A percentile compares a stretch with the other conserved stretches of the same genome.
phyloP scores from a whole-genome alignment of 2,888 invertebrate genomes.

The Mythimna ferrago region DNA sequence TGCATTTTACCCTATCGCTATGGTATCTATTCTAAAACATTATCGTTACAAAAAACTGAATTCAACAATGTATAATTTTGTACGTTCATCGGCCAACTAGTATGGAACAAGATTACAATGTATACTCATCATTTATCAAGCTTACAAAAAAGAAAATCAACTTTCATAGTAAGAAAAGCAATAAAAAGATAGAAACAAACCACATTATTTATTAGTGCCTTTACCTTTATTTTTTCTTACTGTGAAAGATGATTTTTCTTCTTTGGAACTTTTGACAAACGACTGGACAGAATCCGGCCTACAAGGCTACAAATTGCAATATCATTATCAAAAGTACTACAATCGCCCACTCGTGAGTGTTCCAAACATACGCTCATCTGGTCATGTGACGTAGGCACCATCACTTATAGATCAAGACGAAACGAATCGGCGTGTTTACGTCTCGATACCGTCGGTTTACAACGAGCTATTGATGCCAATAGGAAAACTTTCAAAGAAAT shows the following conservation, averaged over 20 bases:
- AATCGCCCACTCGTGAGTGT: slow-evolving; percentile 20
- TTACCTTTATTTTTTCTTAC: too few relatives aligned
- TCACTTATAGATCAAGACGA: slow-evolving; percentile 42
- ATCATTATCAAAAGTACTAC: slow-evolving; percentile 43
- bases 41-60: neutral
- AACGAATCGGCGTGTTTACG: slow-evolving; percentile 37
- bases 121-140: too few relatives aligned
- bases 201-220: too few relatives aligned
- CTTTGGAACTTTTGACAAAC: neutral
- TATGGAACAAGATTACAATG: neutral
- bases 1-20: neutral
- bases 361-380: slow-evolving; percentile 25
- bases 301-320: slow-evolving; percentile 11
- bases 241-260: neutral
- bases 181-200: too few relatives aligned
- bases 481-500: slow-evolving; percentile 22
- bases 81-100: neutral
- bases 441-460: slow-evolving; percentile 16
- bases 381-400: slow-evolving; percentile 30
- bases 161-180: too few relatives aligned
- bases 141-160: too few relatives aligned
- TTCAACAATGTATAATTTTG: neutral
- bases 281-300: neutral
- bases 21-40: neutral
- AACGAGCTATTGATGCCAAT: slow-evolving; percentile 10